These are phyloP conservation scores for Campoletis sonorensis DNA, from an alignment of 1,140 invertebrate genomes.

Conservation along the genomic window DNA sequence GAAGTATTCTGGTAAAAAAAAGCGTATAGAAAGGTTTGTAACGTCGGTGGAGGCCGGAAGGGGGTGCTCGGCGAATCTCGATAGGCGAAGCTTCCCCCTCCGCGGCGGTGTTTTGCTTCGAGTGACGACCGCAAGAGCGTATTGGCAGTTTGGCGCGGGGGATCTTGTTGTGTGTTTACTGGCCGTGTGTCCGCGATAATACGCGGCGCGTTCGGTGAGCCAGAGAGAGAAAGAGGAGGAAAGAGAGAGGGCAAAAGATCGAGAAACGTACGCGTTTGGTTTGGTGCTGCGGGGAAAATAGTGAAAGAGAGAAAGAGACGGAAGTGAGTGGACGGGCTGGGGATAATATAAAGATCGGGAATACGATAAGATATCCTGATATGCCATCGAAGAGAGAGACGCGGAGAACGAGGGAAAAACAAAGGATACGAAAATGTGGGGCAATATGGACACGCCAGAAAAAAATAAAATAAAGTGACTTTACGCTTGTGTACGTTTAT, in stretches of 20 bases:
- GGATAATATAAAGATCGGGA: conserved; percentile 32
- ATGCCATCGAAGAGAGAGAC: not conserved
- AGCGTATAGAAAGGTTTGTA: not conserved
- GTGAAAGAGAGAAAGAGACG: not conserved
- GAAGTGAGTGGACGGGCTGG: not conserved
- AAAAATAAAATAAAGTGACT: not conserved
- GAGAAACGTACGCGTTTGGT: not conserved
- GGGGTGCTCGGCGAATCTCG: not conserved
- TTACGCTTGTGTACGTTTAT: too few species aligned
- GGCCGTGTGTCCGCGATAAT: conserved; percentile 36
- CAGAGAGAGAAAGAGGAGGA: not conserved
- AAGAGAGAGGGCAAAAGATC: not conserved
- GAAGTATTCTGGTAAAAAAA: conserved; percentile 4
- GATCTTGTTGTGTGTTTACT: conserved; percentile 32
- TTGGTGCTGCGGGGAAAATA: too few species aligned
- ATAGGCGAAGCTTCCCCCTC: not conserved
- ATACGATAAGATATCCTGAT: conserved; percentile 38
- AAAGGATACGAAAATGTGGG: not conserved
- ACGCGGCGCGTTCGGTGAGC: not conserved
- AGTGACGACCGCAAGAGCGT: not conserved
- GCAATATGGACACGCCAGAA: not conserved
- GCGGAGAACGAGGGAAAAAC: not conserved
- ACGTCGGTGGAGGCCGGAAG: conserved; percentile 19
- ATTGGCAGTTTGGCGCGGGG: not conserved
- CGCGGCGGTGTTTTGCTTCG: not conserved